Base-by-base conservation (phyloP, 2,888 invertebrate species). In the Ceraclea dissimilis region DNA sequence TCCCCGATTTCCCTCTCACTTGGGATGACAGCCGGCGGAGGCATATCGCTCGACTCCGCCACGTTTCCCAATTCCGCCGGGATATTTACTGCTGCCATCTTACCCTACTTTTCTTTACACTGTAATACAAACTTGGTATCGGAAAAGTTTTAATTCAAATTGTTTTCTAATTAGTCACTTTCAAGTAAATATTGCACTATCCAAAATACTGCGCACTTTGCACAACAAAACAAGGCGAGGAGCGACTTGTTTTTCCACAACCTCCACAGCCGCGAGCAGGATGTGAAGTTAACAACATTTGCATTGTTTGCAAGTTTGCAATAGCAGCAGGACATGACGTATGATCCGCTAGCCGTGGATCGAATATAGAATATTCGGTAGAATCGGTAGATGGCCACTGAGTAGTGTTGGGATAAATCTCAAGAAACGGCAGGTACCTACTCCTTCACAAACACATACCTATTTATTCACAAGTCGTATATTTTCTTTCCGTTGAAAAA, bases 11-110 rank as follows among this genome's bases (percentile, higher is more conserved):
- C 34, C n/a, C 39, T 44, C 26, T 49, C 53, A 2, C 17, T n/a
- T 2, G 55, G 54, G 21, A 55, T 34, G 2, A 18, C n/a, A 18
- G 47, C 39, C 52, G 55, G 58, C 39, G 55, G 55, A 13, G 20
- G 18, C 55, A 56, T 52, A 13, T 49, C 43, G 11, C 22, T 46
- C 19, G 49, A 21, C 65, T 67, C 69, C 70, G 75, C 75, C 76
- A 76, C 76, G 76, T 76, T 77, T 74, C 74, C 76, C 60, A 54
- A 48, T 11, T 76, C 75, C 67, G 72, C 70, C 67, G 67, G 70
- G 65, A 70, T 67, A 63, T 69, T 70, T 64, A 76, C 76, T 66
- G 74, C 74, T 70, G 77, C 77, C 77, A 77, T 77, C 20, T 10
- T 19, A 5, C 5, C 2, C 4, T 18, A 39, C 13, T n/a, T 44